A percentile compares a stretch with the other conserved stretches of the same genome.
phyloP scores from a whole-genome alignment of 2,888 invertebrate genomes.

The Lasioglossum malachurum region DNA sequence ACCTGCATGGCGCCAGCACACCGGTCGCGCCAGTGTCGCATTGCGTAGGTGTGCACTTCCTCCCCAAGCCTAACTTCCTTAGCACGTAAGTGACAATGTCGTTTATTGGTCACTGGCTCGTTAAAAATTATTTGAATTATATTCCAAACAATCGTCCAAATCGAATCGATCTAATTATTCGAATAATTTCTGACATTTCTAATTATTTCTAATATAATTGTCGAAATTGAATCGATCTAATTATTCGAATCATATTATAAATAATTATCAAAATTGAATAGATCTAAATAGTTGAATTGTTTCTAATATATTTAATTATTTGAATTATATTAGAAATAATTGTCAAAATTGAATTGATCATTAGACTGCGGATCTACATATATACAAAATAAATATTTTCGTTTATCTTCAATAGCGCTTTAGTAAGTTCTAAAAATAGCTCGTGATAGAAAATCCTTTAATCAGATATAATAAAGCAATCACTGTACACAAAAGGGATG shows the following conservation, averaged over 20 bases:
- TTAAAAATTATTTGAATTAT: neutral
- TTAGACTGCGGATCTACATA: neutral
- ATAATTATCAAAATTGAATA: neutral
- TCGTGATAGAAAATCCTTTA: too few species aligned
- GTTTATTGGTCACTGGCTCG: neutral
- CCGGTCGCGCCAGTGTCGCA: neutral
- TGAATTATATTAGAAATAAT: too few species aligned
- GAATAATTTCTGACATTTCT: too few species aligned
- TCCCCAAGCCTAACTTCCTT: neutral
- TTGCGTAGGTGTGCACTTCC: neutral
- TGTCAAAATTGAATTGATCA: neutral
- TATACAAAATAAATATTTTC: neutral
- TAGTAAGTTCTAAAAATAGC: too few species aligned
- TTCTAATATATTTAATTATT: neutral
- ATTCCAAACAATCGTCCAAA: neutral
- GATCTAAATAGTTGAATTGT: too few species aligned
- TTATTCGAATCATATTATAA: neutral
- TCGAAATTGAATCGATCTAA: neutral
- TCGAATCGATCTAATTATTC: too few species aligned
- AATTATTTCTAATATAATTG: too few species aligned
- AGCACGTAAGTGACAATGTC: neutral
- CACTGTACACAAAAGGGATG: neutral
- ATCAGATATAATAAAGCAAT: too few species aligned
- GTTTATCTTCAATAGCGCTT: too few species aligned
- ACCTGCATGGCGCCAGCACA: constrained; percentile 13